These are phyloP conservation scores for Tetanocera ferruginea DNA, from an alignment of 2,888 invertebrate species.

Conservation along the genomic window DNA sequence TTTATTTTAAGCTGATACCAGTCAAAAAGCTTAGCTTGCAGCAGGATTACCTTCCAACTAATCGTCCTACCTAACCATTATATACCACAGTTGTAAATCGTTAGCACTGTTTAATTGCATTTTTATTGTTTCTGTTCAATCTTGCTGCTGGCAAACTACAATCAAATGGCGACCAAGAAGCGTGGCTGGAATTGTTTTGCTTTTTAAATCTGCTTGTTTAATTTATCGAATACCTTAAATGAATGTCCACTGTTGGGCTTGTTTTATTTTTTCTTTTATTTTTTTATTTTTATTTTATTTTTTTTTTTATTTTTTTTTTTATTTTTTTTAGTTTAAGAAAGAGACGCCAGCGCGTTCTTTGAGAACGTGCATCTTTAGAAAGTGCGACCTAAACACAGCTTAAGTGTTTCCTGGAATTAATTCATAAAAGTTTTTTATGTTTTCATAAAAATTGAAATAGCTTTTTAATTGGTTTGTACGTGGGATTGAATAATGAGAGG, in stretches of 20 bases:
- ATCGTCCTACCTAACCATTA: no score
- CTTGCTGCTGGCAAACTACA: background rate
- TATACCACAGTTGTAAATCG: background rate
- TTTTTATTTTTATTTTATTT: no score
- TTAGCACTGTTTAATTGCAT: conserved; percentile 1
- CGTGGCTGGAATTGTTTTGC: background rate
- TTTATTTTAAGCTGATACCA: no score
- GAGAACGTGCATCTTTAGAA: no score
- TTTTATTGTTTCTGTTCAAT: conserved; percentile 4
- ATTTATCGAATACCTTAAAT: background rate
- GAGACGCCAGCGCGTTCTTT: background rate
- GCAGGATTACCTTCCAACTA: no score
- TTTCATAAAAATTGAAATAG: no score
- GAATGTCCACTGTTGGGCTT: background rate
- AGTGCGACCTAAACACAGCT: no score
- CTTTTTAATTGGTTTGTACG: no score
- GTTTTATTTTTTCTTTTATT: background rate
- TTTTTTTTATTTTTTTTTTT: background rate
- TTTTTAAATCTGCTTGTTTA: background rate
- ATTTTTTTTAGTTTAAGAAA: background rate
- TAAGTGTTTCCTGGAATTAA: no score
- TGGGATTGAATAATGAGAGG: no score
- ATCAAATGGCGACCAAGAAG: background rate
- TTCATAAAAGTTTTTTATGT: no score
- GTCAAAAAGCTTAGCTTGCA: no score